Base-by-base conservation (phyloP, 1,140 invertebrate genomes). In the Cataglyphis hispanica region DNA sequence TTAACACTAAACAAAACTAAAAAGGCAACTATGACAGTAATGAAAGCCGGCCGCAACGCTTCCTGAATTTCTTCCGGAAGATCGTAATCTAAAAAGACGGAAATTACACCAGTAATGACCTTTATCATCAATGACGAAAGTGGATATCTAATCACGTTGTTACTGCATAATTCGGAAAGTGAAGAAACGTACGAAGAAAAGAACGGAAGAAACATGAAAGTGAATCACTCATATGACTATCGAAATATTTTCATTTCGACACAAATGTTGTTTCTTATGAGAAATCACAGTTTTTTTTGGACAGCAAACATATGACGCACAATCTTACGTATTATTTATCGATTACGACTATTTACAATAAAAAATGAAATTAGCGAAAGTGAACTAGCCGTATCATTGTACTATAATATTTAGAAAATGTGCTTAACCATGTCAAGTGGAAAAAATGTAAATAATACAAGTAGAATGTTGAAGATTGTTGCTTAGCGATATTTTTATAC, bases 91-190 rank as follows among this genome's bases (percentile, higher is more conserved):
- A 22, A 27, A 34, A 77, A 77, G 11, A 63, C 40, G 37, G 58
- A 50, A 78, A 66, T 66, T 66, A 66, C 11, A 8, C 19, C 61
- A 13, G 31, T 13, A 67, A 69, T 7, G 22, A 69, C 6, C 61
- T 78, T 67, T 56, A 78, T 2, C 16, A 56, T 46, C 63, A 40
- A 11, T 67, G 63, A 80, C 46, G 63, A 80, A 80, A 80, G 63
- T 69, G 46, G 31, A 56, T 40, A 34, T 34, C 34, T 80, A 80
- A 80, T 78, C 43, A 80, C 10, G 27, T 56, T 43, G 66, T 7
- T 43, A 43, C 43, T 25, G 40, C 27, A 66, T 63, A 53, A 80
- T 69, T 53, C 34, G 22, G 64, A 80, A 80, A 80, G 76, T 80
- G 77, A 80, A 69, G 50, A 80, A 80, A 22, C 46, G 40, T 7